Base-by-base conservation (phyloP, 2,888 invertebrate species). In the Anthophora plumipes region DNA sequence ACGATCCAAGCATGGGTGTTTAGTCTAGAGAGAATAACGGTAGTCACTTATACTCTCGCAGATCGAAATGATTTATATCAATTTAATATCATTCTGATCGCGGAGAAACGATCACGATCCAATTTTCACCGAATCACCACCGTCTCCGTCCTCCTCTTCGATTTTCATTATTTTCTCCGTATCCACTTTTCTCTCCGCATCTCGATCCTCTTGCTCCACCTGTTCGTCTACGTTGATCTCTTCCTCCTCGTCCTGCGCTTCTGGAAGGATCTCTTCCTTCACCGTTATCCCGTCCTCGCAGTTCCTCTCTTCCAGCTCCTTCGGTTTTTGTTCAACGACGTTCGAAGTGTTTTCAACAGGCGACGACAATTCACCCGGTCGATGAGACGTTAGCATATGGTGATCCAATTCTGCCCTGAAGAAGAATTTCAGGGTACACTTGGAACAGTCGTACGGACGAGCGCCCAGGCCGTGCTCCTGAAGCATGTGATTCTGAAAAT, bases 401-500 rank as follows among this genome's bases (percentile, higher is more conserved):
- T 98, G 98, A 89, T 98, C 98, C 5, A 98, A 94, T 92, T 99
- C 98, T 0, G 98, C 97, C 46, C 97, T 95, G 94, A 98, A 98
- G 94, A 97, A 98, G 94, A 98, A 99, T 88, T 97, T 97, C 83
- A 97, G 95, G 0, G 96, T 96, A 91, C 98, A 98, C 20, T 96
- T 95, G 14, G 95, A 95, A 92, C 98, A 99, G 92, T 97, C 97
- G 93, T 98, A 98, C 0, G 97, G 98, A 25, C 97, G 95, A 1
- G 97, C 96, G 14, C 96, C 96, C 1, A 96, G 93, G 0, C 98
- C 97, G 92, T 98, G 98, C 84, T 97, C 96, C 57, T 92, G 92
- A 0, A 96, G 94, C 93, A 98, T 96, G 93, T 98, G 98, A 68
- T 96, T 95, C 91, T 98, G 96, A 12, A 76, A 85, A 59, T 20